Evolutionary conservation across 2,113 vertebrate species (phyloP).

Genomic region (Danio rerio): DNA sequence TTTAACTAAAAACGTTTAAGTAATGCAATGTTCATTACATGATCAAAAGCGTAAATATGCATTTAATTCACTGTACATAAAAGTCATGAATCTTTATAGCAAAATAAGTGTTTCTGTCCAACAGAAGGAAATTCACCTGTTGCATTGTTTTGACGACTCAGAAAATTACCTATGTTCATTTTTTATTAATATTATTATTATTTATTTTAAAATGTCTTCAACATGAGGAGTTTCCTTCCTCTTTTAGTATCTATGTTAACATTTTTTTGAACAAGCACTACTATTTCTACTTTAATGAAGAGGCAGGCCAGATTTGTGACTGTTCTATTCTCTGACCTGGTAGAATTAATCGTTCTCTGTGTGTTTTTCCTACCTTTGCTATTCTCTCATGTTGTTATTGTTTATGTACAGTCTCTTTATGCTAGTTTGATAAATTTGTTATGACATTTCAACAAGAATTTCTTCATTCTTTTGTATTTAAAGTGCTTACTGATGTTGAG

Average conservation of each 20-base stretch:
- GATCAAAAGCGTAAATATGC: neutral
- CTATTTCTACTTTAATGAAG: constrained; percentile 85
- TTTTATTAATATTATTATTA: constrained; percentile 78
- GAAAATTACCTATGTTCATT: constrained; percentile 71
- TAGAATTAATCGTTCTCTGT: constrained; percentile 66
- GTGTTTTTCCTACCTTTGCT: constrained; percentile 81
- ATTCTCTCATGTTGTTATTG: constrained; percentile 78
- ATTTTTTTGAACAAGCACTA: constrained; percentile 87
- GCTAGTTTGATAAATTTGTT: constrained; percentile 84
- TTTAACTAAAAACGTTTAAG: neutral
- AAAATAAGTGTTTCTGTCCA: constrained; percentile 81
- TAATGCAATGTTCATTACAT: neutral
- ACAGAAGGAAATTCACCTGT: constrained; percentile 81
- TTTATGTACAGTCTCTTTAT: constrained; percentile 87
- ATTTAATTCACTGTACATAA: constrained; percentile 28
- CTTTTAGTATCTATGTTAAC: constrained; percentile 75
- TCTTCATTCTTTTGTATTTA: constrained; percentile 87
- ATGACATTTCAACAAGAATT: constrained; percentile 89
- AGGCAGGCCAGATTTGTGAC: constrained; percentile 79
- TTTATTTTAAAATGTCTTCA: constrained; percentile 79
- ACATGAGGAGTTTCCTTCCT: constrained; percentile 15
- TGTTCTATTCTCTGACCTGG: constrained; percentile 74
- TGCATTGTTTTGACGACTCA: constrained; percentile 78
- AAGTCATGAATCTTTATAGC: constrained; percentile 32
- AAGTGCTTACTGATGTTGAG: constrained; percentile 88